Percentiles rank a stretch among this genome's conserved stretches.
Evolutionary conservation across 2,113 vertebrate genomes (phyloP).

Genomic region (Myrmecophaga tridactyla): DNA sequence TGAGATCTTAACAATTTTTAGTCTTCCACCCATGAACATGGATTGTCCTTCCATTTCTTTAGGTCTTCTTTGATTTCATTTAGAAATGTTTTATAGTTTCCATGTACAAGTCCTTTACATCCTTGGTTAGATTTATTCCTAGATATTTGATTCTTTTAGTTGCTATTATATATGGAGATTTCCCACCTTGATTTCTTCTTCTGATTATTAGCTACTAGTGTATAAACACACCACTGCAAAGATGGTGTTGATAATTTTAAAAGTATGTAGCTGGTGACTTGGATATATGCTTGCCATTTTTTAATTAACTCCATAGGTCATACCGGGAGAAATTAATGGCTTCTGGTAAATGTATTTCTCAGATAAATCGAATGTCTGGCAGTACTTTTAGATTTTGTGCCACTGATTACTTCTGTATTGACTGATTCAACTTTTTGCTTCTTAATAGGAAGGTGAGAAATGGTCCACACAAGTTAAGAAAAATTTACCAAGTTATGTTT

Average conservation of each 20-base stretch:
- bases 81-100: no score
- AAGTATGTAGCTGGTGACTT: neutral
- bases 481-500: neutral
- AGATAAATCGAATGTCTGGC: neutral
- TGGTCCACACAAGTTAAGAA: neutral
- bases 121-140: no score
- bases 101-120: no score
- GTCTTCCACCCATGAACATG: no score
- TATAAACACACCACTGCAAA: neutral
- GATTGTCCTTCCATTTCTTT: no score
- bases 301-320: neutral
- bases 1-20: no score
- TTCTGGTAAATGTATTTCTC: neutral
- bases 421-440: neutral
- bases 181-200: no score
- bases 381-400: constrained; percentile 16
- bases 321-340: neutral
- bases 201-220: no score
- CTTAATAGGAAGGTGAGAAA: neutral
- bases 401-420: neutral
- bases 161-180: no score
- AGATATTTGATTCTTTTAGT: no score
- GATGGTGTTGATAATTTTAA: neutral
- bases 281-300: neutral
- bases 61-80: no score